phyloP scores from a whole-genome alignment of 2,888 invertebrate genomes.

The Lepetodrilus schrolli region DNA sequence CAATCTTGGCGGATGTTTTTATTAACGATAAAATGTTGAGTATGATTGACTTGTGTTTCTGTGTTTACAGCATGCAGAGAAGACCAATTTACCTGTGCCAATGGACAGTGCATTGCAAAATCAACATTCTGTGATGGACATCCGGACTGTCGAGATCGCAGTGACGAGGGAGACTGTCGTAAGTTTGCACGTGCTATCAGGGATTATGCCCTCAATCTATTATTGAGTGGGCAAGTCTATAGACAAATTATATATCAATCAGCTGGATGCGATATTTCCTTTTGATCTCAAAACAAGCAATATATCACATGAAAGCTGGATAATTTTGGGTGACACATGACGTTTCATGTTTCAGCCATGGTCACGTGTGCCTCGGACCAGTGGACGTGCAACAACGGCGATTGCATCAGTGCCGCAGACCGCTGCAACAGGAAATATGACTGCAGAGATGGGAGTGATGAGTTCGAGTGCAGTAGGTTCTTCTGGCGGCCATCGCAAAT shows the following conservation, averaged over 20 bases:
- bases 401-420: conserved; percentile 76
- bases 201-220: no score
- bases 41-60: neutral
- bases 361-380: conserved; percentile 79
- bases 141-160: conserved; percentile 76
- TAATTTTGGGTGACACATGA: no score
- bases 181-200: no score
- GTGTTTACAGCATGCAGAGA: neutral
- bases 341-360: conserved; percentile 79
- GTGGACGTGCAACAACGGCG: conserved; percentile 55
- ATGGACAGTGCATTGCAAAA: conserved; percentile 72
- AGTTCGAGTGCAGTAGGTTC: conserved; percentile 51
- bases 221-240: no score
- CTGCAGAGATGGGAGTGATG: conserved; percentile 43
- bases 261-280: no score
- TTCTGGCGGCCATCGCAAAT: conserved; percentile 8
- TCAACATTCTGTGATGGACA: conserved; percentile 73
- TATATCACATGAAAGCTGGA: no score
- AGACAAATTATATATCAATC: no score
- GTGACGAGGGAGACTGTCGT: conserved; percentile 58
- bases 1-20: conserved; percentile 5
- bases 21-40: neutral
- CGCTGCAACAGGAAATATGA: conserved; percentile 45
- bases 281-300: no score
- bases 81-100: conserved; percentile 49